Evolutionary conservation across 2,888 invertebrate species (phyloP).

Genomic region (Tortricodes alternella): DNA sequence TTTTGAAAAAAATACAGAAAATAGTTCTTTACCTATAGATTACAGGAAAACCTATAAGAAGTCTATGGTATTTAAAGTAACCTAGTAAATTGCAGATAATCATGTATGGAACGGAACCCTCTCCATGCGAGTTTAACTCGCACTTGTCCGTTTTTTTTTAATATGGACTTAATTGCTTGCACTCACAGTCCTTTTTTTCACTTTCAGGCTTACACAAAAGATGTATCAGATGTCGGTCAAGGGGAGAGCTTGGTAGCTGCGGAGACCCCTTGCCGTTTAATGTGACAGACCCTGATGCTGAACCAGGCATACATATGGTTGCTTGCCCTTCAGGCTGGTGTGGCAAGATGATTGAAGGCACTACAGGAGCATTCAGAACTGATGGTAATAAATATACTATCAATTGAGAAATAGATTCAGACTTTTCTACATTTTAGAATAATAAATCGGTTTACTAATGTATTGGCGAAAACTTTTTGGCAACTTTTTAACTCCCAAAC

Average conservation of each 20-base stretch:
- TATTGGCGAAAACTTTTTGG: too few relatives aligned
- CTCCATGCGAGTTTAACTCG: too few relatives aligned
- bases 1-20: too few relatives aligned
- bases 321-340: constrained; percentile 97
- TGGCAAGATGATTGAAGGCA: constrained; percentile 93
- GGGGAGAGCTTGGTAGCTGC: constrained; percentile 94
- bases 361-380: constrained; percentile 86
- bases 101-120: too few relatives aligned
- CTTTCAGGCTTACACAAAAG: constrained; percentile 86
- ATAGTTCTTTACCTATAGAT: too few relatives aligned
- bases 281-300: constrained; percentile 87
- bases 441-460: too few relatives aligned
- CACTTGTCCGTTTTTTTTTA: neutral
- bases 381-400: constrained; percentile 84
- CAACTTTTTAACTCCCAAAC: too few relatives aligned
- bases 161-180: neutral
- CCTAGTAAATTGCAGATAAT: too few relatives aligned
- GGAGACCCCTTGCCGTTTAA: constrained; percentile 93
- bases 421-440: too few relatives aligned
- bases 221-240: constrained; percentile 92
- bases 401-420: too few relatives aligned
- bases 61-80: too few relatives aligned
- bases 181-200: neutral
- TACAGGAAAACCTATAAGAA: too few relatives aligned
- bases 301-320: constrained; percentile 88